Percentiles rank a stretch among this genome's conserved stretches.
Evolutionary conservation across 2,113 vertebrate species (phyloP).

Genomic region (Paramormyrops kingsleyae): DNA sequence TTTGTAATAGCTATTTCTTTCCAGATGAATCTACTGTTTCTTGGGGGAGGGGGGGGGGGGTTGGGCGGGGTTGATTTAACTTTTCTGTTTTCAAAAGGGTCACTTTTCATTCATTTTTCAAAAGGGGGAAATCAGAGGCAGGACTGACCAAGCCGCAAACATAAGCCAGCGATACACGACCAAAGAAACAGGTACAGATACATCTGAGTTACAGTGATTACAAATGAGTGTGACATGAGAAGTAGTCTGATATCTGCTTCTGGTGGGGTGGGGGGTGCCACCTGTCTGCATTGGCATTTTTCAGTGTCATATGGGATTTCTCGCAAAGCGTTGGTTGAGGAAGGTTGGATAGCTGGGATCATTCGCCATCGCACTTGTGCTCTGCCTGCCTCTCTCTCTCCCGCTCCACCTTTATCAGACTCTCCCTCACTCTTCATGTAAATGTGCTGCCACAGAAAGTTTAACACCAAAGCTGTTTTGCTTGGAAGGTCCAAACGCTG

Average conservation of each 20-base stretch:
- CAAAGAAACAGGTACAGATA: neutral
- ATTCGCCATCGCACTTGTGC: neutral
- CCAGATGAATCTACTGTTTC: neutral
- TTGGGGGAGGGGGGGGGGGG: no score
- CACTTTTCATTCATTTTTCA: neutral
- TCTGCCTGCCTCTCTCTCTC: neutral
- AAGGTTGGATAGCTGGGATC: neutral
- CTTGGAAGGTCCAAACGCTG: neutral
- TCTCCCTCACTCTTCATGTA: neutral
- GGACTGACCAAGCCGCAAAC: neutral
- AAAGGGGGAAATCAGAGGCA: neutral
- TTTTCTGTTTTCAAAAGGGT: no score
- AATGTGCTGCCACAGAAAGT: neutral
- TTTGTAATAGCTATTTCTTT: neutral
- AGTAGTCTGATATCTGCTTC: neutral
- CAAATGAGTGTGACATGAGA: neutral
- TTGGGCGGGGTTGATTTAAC: no score
- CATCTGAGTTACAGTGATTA: neutral
- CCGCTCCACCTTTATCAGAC: neutral
- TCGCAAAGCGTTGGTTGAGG: neutral
- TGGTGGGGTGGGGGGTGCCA: neutral
- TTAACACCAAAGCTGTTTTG: constrained; percentile 1
- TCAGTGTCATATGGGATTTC: neutral
- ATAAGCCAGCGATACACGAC: neutral
- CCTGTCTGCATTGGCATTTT: neutral